phyloP scores from a whole-genome alignment of 2,888 invertebrate genomes.

The Epicampocera succincta region DNA sequence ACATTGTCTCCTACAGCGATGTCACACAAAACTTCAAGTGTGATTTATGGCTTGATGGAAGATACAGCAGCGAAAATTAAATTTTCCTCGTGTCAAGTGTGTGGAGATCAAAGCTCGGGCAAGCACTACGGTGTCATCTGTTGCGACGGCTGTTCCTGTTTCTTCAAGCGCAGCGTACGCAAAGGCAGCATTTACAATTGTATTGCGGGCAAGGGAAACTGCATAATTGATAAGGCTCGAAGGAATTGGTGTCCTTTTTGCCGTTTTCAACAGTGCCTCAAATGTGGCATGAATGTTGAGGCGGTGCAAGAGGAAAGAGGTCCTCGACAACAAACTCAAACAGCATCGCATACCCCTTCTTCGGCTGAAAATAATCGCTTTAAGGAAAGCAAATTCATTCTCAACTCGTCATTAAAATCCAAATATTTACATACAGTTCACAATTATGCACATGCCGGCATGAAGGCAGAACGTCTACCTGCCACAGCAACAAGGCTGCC shows the following conservation, averaged over 20 bases:
- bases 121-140: slow-evolving; percentile 92
- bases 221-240: slow-evolving; percentile 90
- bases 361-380: not conserved
- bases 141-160: slow-evolving; percentile 95
- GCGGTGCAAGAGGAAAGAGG: slow-evolving; percentile 94
- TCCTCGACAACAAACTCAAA: slow-evolving; percentile 82
- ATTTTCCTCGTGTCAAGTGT: slow-evolving; percentile 85
- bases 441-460: slow-evolving; percentile 21
- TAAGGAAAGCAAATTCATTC: slow-evolving; percentile 13
- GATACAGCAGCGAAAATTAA: slow-evolving; percentile 23
- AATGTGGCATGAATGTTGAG: slow-evolving; percentile 89
- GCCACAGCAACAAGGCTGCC: slow-evolving; percentile 8
- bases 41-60: slow-evolving; percentile 41
- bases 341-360: not conserved
- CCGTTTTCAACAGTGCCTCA: slow-evolving; percentile 89
- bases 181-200: slow-evolving; percentile 88
- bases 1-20: slow-evolving; percentile 4
- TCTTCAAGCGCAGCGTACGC: slow-evolving; percentile 92
- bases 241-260: slow-evolving; percentile 95
- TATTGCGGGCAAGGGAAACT: slow-evolving; percentile 89
- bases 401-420: slow-evolving; percentile 10
- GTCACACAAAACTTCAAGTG: slow-evolving; percentile 46
- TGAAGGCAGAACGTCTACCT: not conserved
- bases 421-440: slow-evolving; percentile 45
- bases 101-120: slow-evolving; percentile 91